phyloP scores from a whole-genome alignment of 2,888 invertebrate species.

The Deilephila porcellus region DNA sequence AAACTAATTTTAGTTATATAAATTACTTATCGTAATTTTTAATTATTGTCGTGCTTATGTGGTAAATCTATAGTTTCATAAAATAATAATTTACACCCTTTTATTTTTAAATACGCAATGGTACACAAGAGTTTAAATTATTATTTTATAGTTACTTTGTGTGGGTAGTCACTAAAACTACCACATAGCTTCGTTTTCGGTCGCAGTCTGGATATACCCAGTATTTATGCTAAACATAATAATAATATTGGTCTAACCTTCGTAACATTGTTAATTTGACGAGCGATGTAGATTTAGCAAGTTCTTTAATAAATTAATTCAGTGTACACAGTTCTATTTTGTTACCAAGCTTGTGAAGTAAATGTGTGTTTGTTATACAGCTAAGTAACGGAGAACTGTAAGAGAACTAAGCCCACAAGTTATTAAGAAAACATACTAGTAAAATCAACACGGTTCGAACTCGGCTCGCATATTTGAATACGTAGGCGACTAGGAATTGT shows the following conservation, averaged over 20 bases:
- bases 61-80: too few relatives aligned
- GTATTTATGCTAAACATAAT: neutral
- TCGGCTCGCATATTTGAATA: conserved; percentile 22
- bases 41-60: too few relatives aligned
- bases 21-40: too few relatives aligned
- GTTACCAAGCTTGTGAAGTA: conserved; percentile 4
- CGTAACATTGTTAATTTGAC: conserved; percentile 36
- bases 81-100: too few relatives aligned
- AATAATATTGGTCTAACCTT: neutral
- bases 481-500: conserved; percentile 36
- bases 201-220: too few relatives aligned
- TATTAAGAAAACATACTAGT: conserved; percentile 43
- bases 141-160: too few relatives aligned
- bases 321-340: conserved; percentile 2
- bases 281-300: neutral
- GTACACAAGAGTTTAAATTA: too few relatives aligned
- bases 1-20: too few relatives aligned
- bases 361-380: conserved; percentile 15
- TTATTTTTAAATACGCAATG: too few relatives aligned
- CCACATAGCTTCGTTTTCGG: too few relatives aligned
- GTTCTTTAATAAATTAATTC: conserved; percentile 24
- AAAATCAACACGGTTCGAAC: conserved; percentile 19
- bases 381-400: conserved; percentile 10
- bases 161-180: too few relatives aligned
- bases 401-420: conserved; percentile 27